Base-by-base conservation (phyloP, 2,797 vertebrate genomes). In the Peromyscus eremicus region DNA sequence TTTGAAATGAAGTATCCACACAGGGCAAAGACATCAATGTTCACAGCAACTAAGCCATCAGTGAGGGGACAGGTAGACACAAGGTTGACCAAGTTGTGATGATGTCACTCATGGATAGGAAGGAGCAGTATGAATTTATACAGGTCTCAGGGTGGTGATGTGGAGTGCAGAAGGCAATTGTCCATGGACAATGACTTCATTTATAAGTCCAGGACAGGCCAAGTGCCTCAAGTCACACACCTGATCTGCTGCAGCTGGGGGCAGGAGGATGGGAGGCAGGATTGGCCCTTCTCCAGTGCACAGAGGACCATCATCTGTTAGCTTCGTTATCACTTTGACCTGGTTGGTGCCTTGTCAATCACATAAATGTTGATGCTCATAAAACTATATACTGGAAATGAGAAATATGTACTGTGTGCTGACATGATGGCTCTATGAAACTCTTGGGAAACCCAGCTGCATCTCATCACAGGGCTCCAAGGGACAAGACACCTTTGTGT, bases 331-430 rank as follows among this genome's bases (percentile, higher is more conserved):
- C n/a, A 11, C 6, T 16, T 27, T 23, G 49, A 76, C 29, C 57
- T 52, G 6, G 49, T 60, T 3, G 40, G 66, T 17, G 21, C 19
- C 43, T 81, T 55, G 10, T 1, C 7, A 62, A 27, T 13, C 0
- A 17, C 25, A 5, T 29, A 5, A 2, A 6, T 0, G 43, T 14
- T n/a, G 43, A 23, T 29, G 16, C 25, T 29, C n/a, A 21, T 0
- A 4, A 6, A 12, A 23, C 0, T 13, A 40, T 12, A 57, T 29
- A 34, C 64, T 86, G 46, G 12, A 70, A 52, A 68, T 86, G 4
- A 25, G 66, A 52, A 34, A 16, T 52, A 17, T 17, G 52, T 19
- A 27, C 0, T 0, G 25, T n/a, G 5, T 3, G 0, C 4, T 9
- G 13, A 7, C 3, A 19, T 55, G 3, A n/a, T 0, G 3, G 4